A percentile compares a stretch with the other conserved stretches of the same genome.
Conservation (phyloP, 2,797 vertebrate species). For the Lagodon rhomboides region DNA sequence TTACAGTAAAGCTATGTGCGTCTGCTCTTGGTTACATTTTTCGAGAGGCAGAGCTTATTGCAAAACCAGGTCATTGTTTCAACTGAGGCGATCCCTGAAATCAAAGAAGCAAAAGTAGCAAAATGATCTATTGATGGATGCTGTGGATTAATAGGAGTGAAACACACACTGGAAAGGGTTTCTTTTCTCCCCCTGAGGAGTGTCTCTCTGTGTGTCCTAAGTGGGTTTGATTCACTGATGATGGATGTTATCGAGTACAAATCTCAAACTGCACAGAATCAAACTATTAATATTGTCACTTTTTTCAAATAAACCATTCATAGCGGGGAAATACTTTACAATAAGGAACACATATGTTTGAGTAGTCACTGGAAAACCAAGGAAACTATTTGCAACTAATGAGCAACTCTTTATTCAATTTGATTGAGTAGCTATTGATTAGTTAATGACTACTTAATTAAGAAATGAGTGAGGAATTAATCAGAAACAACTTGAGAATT, state of each 20-base stretch:
- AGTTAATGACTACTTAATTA: too few relatives aligned
- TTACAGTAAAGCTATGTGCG: conserved; percentile 67
- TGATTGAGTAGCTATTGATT: too few relatives aligned
- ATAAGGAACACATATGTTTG: too few relatives aligned
- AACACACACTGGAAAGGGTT: conserved; percentile 45
- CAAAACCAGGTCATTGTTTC: conserved; percentile 73
- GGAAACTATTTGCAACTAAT: too few relatives aligned
- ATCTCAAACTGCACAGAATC: conserved; percentile 13
- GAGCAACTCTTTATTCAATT: too few relatives aligned
- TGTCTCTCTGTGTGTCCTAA: conserved; percentile 51
- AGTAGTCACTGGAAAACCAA: too few relatives aligned
- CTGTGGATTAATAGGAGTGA: conserved; percentile 65
- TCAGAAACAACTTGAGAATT: too few relatives aligned
- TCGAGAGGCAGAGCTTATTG: conserved; percentile 67
- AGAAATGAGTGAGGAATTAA: too few relatives aligned
- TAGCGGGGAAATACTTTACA: too few relatives aligned
- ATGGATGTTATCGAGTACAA: conserved; percentile 20
- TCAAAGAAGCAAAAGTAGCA: conserved; percentile 67
- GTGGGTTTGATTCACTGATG: conserved; percentile 41
- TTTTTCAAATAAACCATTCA: neutral
- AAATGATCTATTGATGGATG: conserved; percentile 71
- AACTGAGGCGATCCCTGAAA: conserved; percentile 62
- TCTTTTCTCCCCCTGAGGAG: conserved; percentile 24
- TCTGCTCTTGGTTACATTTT: conserved; percentile 79
- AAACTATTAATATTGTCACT: conserved; percentile 1